Percentiles rank a stretch among this genome's conserved stretches.
These are phyloP conservation scores for Archocentrus centrarchus DNA, from an alignment of 2,113 vertebrate species.

Conservation along the genomic window DNA sequence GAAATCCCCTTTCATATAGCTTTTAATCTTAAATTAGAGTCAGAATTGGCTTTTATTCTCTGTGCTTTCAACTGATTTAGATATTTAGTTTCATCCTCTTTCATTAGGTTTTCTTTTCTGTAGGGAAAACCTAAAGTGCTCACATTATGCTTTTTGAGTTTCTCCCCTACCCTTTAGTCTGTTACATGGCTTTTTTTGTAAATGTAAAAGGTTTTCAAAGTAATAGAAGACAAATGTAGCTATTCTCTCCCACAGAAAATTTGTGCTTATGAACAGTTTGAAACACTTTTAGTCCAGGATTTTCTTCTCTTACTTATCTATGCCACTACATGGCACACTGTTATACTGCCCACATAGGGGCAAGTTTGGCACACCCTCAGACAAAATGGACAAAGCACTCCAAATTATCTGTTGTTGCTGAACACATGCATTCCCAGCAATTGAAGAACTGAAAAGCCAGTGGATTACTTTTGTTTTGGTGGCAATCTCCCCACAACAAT, in stretches of 20 bases:
- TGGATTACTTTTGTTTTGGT: constrained; percentile 5
- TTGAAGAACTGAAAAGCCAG: background rate
- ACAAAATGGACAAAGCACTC: background rate
- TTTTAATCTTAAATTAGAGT: constrained; percentile 16
- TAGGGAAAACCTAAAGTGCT: background rate
- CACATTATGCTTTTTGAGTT: constrained; percentile 10
- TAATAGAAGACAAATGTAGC: background rate
- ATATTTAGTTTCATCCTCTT: constrained; percentile 17
- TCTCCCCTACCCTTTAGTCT: background rate
- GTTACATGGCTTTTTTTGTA: background rate
- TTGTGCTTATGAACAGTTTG: background rate
- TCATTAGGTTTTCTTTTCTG: constrained; percentile 13
- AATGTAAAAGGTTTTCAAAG: constrained; percentile 4
- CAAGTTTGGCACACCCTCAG: background rate
- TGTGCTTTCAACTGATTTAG: constrained; percentile 26
- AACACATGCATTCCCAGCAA: background rate
- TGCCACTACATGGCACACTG: background rate
- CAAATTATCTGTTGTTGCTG: background rate
- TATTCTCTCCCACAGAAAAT: background rate
- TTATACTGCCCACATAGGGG: background rate
- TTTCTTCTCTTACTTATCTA: constrained; percentile 3
- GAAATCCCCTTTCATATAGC: constrained; percentile 11
- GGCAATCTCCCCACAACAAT: background rate
- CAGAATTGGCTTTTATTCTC: background rate
- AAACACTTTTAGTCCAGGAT: background rate